Evolutionary conservation across 2,888 invertebrate genomes (phyloP).

Genomic region (Harpalus rufipes): DNA sequence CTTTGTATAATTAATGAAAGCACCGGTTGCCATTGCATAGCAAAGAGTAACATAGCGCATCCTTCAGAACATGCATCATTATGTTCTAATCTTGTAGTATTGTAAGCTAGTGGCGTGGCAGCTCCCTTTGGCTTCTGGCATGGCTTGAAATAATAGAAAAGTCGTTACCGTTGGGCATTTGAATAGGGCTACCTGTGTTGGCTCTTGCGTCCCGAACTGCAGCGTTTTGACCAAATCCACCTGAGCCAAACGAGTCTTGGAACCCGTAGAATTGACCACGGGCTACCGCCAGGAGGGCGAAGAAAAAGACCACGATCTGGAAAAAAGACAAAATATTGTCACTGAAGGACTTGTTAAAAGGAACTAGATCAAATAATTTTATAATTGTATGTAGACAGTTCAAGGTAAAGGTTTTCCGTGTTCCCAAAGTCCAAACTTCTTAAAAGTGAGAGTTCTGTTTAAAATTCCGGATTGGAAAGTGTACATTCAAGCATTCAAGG

Average conservation of each 20-base stretch:
- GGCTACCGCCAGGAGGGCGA: slow-evolving; percentile 73
- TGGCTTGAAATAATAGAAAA: slow-evolving; percentile 24
- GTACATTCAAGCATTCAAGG: background rate
- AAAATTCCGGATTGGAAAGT: background rate
- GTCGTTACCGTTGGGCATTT: slow-evolving; percentile 48
- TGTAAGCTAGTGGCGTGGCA: background rate
- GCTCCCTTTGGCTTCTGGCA: background rate
- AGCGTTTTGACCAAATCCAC: slow-evolving; percentile 77
- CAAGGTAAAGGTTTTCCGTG: background rate
- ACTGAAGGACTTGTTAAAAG: background rate
- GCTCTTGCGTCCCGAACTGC: slow-evolving; percentile 80
- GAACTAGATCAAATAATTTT: background rate
- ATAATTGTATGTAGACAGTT: background rate
- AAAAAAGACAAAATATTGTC: slow-evolving; percentile 5
- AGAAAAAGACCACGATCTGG: slow-evolving; percentile 54
- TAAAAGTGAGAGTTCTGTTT: background rate
- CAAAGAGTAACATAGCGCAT: background rate
- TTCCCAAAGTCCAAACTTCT: background rate
- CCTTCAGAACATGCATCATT: background rate
- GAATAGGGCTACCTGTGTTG: slow-evolving; percentile 76
- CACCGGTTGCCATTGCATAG: background rate
- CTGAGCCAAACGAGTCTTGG: slow-evolving; percentile 67
- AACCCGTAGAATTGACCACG: slow-evolving; percentile 72
- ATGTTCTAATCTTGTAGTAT: no score
- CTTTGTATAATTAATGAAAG: slow-evolving; percentile 6